Conservation (phyloP, 2,113 vertebrate genomes). For the Saccopteryx bilineata region DNA sequence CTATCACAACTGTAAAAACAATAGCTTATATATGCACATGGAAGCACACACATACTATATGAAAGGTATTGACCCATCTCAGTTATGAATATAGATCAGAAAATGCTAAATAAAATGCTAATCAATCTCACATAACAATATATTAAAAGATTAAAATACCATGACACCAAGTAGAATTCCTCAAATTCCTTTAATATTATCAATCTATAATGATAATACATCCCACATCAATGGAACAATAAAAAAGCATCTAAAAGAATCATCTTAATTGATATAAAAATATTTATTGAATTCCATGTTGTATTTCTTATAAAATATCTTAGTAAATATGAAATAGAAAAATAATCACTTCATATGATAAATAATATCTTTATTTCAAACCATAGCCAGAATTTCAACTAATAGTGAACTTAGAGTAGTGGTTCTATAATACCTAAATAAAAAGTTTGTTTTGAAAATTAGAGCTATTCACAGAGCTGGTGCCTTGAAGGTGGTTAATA, state of each 20-base stretch:
- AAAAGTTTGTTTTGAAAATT: constrained; percentile 40
- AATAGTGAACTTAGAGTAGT: neutral
- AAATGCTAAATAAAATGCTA: constrained; percentile 56
- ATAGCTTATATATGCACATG: neutral
- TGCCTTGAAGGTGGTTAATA: constrained; percentile 11
- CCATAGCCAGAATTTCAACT: neutral
- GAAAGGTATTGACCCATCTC: neutral
- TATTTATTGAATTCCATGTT: constrained; percentile 37
- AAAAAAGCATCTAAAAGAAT: neutral
- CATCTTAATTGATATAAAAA: constrained; percentile 24
- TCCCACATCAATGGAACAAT: constrained; percentile 12
- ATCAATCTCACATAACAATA: neutral
- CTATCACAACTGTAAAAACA: constrained; percentile 31
- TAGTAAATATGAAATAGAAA: neutral
- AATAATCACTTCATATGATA: constrained; percentile 27
- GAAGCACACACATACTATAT: neutral
- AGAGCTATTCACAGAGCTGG: neutral
- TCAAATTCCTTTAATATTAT: constrained; percentile 55
- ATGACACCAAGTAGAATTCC: neutral
- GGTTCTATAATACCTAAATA: neutral
- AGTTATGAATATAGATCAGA: constrained; percentile 27
- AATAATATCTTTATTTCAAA: constrained; percentile 44
- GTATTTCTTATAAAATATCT: constrained; percentile 21
- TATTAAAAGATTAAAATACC: constrained; percentile 46
- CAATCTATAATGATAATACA: neutral